phyloP scores from a whole-genome alignment of 2,888 invertebrate genomes.

The Cyrtodaria siliqua region DNA sequence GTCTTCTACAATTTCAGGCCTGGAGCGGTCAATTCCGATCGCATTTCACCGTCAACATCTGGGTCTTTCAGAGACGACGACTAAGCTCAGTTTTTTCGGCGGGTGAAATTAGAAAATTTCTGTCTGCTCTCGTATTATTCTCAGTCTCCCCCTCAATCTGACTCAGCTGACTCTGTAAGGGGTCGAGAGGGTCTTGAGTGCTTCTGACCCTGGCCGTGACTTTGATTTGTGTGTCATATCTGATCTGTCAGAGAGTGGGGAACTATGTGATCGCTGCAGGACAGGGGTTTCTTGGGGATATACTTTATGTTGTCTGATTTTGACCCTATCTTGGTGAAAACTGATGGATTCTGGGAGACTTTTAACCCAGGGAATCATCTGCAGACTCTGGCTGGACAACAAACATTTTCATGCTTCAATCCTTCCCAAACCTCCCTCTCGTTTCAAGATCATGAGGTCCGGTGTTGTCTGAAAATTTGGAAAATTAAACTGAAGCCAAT shows the following conservation, averaged over 20 bases:
- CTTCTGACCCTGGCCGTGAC: constrained; percentile 40
- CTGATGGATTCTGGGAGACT: not conserved
- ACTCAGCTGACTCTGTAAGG: constrained; percentile 53
- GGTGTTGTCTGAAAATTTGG: not conserved
- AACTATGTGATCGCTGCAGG: constrained; percentile 53
- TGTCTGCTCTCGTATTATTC: constrained; percentile 60
- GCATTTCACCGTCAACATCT: constrained; percentile 23
- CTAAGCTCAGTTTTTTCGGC: constrained; percentile 40
- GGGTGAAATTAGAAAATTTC: constrained; percentile 51
- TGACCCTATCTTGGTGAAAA: constrained; percentile 53
- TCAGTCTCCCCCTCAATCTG: constrained; percentile 54
- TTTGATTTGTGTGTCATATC: constrained; percentile 19
- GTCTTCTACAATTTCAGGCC: constrained; percentile 44
- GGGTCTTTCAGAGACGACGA: constrained; percentile 35
- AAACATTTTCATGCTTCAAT: constrained; percentile 49
- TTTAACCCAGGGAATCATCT: no score
- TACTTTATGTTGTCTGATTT: constrained; percentile 48
- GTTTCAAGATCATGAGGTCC: constrained; percentile 31
- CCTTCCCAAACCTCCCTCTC: constrained; percentile 54
- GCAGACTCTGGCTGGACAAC: constrained; percentile 12
- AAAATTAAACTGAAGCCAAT: no score
- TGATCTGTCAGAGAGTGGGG: constrained; percentile 51
- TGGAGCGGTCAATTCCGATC: constrained; percentile 26
- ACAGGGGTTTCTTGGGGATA: constrained; percentile 45
- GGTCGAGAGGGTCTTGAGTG: constrained; percentile 36